A percentile compares a stretch with the other conserved stretches of the same genome.
Evolutionary conservation across 2,797 vertebrate species (phyloP).

Genomic region (Todus mexicanus): DNA sequence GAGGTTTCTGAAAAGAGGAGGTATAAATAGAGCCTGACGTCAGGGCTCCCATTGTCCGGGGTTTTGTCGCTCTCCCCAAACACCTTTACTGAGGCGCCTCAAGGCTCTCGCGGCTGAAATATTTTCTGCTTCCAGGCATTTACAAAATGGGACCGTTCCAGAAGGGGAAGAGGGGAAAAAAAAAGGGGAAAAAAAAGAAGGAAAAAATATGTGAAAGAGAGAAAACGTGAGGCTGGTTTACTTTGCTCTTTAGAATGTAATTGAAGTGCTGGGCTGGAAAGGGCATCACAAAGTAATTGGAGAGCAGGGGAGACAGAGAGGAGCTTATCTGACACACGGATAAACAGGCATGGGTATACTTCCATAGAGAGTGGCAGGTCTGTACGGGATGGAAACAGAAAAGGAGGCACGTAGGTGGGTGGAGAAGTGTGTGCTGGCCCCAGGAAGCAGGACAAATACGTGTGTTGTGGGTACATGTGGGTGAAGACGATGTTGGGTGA

Average conservation of each 20-base stretch:
- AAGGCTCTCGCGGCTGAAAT: background rate
- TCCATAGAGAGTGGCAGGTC: accelerated
- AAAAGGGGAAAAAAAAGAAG: background rate
- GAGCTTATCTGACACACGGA: background rate
- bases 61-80: background rate
- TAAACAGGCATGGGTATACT: background rate
- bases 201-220: background rate
- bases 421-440: background rate
- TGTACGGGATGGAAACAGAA: background rate
- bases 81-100: background rate
- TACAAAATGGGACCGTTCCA: background rate
- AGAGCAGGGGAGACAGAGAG: background rate
- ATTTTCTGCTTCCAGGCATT: slow-evolving; percentile 52
- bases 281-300: background rate
- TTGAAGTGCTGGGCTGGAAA: background rate
- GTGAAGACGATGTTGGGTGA: background rate
- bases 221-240: background rate
- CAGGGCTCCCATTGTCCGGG: background rate
- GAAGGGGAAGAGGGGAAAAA: background rate
- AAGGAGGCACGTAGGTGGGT: background rate
- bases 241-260: background rate
- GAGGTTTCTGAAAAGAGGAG: slow-evolving; percentile 34
- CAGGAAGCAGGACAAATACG: background rate
- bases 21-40: slow-evolving; percentile 63
- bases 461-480: background rate